phyloP scores from a whole-genome alignment of 1,140 invertebrate genomes.

The Magallana gigas region DNA sequence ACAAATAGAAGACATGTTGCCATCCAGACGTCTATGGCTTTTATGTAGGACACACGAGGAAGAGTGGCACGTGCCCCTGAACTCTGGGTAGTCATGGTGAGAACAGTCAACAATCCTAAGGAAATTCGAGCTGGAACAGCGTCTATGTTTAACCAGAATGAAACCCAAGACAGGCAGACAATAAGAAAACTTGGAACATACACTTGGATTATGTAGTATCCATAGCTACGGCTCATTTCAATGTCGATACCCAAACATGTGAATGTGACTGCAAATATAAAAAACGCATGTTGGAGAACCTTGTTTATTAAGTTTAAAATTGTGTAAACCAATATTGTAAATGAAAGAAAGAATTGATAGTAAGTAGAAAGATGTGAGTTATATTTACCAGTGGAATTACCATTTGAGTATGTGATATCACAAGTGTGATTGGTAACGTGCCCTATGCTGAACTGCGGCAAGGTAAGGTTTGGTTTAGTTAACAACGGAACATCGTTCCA shows the following conservation, averaged over 20 bases:
- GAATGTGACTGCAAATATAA: constrained; percentile 48
- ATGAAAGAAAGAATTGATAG: not conserved
- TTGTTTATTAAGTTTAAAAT: no score
- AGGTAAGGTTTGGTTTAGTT: constrained; percentile 64
- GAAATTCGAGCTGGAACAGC: constrained; percentile 83
- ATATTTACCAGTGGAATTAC: constrained; percentile 50
- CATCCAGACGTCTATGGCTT: constrained; percentile 94
- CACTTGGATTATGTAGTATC: constrained; percentile 94
- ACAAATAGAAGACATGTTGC: constrained; percentile 92
- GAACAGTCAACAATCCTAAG: constrained; percentile 79
- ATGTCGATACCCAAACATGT: constrained; percentile 86
- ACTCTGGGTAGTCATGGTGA: constrained; percentile 66
- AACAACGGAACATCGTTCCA: constrained; percentile 83
- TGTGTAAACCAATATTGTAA: no score
- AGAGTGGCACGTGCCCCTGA: constrained; percentile 55
- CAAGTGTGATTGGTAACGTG: constrained; percentile 78
- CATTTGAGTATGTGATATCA: constrained; percentile 61
- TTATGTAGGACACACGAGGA: constrained; percentile 77
- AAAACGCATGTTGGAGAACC: not conserved
- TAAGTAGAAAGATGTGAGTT: not conserved
- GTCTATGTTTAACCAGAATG: constrained; percentile 90
- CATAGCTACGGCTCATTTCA: constrained; percentile 91
- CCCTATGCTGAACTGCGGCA: constrained; percentile 73
- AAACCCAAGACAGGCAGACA: constrained; percentile 96
- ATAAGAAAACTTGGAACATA: constrained; percentile 95